Base-by-base conservation (phyloP, 2,797 vertebrate genomes). In the Apodemus agrarius region DNA sequence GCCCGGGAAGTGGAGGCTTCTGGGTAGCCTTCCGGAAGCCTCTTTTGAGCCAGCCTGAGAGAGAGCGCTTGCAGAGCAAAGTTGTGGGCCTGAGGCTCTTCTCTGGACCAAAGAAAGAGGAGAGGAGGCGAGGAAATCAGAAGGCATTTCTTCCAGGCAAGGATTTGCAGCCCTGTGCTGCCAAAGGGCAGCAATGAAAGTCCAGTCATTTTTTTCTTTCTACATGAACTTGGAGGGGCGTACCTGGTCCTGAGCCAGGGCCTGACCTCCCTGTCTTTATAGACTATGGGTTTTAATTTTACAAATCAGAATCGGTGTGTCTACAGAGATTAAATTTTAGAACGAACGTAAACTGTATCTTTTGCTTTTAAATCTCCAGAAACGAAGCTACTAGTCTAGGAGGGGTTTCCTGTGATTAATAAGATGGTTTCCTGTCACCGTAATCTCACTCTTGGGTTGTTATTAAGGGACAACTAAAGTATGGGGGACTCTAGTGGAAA, bases 81-180 rank as follows among this genome's bases (percentile, higher is more conserved):
- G 12, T 13, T 22, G 16, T n/a, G 43, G 61, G 16, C 43, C 59
- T 11, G 1, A 14, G 43, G 61, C 31, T 34, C 61, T 65, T 85
- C 40, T 6, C 40, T 24, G 11, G 4, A 49, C 31, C 0, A 3
- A n/a, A 85, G 40, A 3, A 1, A 43, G 31, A 1, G 2, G 10
- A 67, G 19, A 85, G 10, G 17, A 65, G 14, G 37, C 1, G 19
- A 46, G 5, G 11, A 24, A 14, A 49, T n/a, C 37, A 21, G 13
- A 17, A 63, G 37, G 17, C 19, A 4, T 65, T 12, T 22, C 80
- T 65, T 40, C 59, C 40, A 14, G 59, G 16, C 16, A n/a, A 3
- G 83, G 43, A 11, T 3, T 67, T 24, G 31, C 43, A 14, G 6
- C 29, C 43, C 63, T 67, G 34, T 22, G 31, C 16, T 24, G 61